Percentiles rank a stretch among this genome's conserved stretches.
Evolutionary conservation across 2,888 invertebrate species (phyloP).

Genomic region (Brachylomia viminalis): DNA sequence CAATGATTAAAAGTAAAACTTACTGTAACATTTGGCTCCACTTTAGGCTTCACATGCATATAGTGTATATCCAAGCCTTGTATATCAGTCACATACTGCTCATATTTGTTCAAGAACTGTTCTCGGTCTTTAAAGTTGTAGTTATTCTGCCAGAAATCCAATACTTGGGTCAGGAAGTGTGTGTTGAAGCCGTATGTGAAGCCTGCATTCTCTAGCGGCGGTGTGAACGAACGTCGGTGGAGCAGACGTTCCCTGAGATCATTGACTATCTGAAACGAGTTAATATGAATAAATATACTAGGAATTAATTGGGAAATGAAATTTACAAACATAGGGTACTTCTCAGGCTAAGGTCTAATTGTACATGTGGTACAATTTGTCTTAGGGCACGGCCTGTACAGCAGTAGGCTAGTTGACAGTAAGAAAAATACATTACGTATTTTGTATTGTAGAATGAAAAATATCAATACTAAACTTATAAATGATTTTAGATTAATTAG

Average conservation of each 20-base stretch:
- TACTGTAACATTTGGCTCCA: slow-evolving; percentile 74
- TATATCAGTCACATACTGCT: slow-evolving; percentile 94
- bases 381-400: not conserved
- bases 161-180: slow-evolving; percentile 91
- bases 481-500: too few relatives aligned
- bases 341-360: not conserved
- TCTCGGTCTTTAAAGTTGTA: slow-evolving; percentile 93
- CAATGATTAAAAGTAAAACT: slow-evolving; percentile 58
- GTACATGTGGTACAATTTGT: not conserved
- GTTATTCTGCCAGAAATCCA: slow-evolving; percentile 94
- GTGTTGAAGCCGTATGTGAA: slow-evolving; percentile 96
- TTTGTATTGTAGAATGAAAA: too few relatives aligned
- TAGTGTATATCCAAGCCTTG: slow-evolving; percentile 94
- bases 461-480: too few relatives aligned
- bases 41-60: slow-evolving; percentile 92
- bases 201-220: slow-evolving; percentile 92
- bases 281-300: slow-evolving; percentile 9
- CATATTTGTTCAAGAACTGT: slow-evolving; percentile 92
- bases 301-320: not conserved
- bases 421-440: too few relatives aligned
- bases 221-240: slow-evolving; percentile 83
- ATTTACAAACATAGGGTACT: not conserved
- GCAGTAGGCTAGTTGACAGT: not conserved
- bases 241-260: slow-evolving; percentile 90
- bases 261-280: slow-evolving; percentile 84